Percentiles rank a stretch among this genome's conserved stretches.
phyloP scores from a whole-genome alignment of 2,888 invertebrate species.

The Homarus gammarus region DNA sequence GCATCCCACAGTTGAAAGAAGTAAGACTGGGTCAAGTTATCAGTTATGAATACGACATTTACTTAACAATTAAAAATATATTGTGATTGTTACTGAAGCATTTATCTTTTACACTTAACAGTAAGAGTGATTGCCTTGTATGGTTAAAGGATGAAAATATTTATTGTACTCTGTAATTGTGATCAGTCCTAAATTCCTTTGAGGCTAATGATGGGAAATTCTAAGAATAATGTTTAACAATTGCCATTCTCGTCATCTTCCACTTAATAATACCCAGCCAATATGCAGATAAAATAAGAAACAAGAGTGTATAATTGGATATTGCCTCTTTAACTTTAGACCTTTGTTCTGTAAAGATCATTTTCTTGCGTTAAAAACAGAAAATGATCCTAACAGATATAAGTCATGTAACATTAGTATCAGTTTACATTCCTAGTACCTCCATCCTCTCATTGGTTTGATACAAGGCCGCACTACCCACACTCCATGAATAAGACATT shows the following conservation, averaged over 20 bases:
- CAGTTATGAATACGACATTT: not conserved
- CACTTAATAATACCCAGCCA: not conserved
- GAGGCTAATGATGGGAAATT: not conserved
- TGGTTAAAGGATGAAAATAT: not conserved
- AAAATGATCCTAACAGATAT: constrained; percentile 4
- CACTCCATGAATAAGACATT: constrained; percentile 22
- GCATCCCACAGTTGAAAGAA: not conserved
- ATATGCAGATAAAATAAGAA: not conserved
- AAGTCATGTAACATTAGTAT: not conserved
- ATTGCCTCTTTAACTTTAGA: not conserved
- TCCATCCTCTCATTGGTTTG: constrained; percentile 35
- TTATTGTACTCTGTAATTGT: not conserved
- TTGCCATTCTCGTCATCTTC: not conserved
- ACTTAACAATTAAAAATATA: not conserved
- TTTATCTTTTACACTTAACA: not conserved
- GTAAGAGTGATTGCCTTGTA: constrained; percentile 1
- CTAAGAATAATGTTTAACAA: not conserved
- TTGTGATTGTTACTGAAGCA: constrained; percentile 14
- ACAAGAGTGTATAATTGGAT: not conserved
- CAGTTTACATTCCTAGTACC: not conserved
- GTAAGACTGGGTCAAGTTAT: not conserved
- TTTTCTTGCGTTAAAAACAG: not conserved
- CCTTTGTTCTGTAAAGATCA: not conserved
- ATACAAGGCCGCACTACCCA: constrained; percentile 20
- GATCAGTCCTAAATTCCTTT: not conserved